Evolutionary conservation across 2,797 vertebrate species (phyloP).

Genomic region (Notolepis coatsorum): DNA sequence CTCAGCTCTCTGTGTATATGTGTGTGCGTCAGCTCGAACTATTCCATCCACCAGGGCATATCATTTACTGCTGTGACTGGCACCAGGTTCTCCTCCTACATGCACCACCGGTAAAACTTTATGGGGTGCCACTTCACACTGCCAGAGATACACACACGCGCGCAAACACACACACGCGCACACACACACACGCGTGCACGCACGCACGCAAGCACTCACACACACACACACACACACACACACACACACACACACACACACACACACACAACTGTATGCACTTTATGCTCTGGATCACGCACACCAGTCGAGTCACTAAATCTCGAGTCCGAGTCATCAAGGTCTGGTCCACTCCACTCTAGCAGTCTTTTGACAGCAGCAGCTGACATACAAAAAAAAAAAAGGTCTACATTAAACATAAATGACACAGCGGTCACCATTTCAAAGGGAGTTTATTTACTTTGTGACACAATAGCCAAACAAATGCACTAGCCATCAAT

Average conservation of each 20-base stretch:
- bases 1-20: background rate
- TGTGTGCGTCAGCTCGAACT: constrained; percentile 12
- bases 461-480: no score
- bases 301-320: no score
- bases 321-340: no score
- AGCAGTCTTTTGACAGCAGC: no score
- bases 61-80: constrained; percentile 62
- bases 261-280: background rate
- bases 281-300: background rate
- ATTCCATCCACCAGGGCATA: constrained; percentile 30
- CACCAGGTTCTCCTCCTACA: constrained; percentile 61
- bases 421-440: no score
- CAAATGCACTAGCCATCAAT: no score
- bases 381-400: no score
- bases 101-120: constrained; percentile 68
- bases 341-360: no score
- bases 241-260: background rate
- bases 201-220: constrained; percentile 25
- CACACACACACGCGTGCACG: constrained; percentile 17
- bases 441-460: no score
- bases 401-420: no score
- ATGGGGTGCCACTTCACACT: constrained; percentile 52
- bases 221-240: background rate
- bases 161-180: constrained; percentile 5
- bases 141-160: background rate